Conservation (phyloP, 2,113 vertebrate species). For the Carassius gibelio region DNA sequence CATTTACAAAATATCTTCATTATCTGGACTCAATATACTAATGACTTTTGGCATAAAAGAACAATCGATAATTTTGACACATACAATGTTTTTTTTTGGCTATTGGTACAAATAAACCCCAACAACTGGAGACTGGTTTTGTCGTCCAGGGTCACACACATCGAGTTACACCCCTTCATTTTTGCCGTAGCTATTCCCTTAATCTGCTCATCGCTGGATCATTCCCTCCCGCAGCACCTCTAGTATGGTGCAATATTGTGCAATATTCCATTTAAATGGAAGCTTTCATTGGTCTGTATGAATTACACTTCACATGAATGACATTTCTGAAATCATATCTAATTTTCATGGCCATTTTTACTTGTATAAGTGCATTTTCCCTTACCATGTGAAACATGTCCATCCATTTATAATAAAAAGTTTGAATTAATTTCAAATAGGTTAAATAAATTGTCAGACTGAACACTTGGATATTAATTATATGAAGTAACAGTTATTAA, state of each 20-base stretch:
- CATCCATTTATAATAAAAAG: not conserved
- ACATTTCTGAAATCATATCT: not conserved
- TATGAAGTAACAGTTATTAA: not conserved
- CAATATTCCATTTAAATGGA: not conserved
- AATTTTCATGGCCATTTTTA: not conserved
- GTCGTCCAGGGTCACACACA: too few relatives aligned
- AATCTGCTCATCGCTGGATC: conserved; percentile 5
- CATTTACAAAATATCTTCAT: too few relatives aligned
- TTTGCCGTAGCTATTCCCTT: not conserved
- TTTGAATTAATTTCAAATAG: not conserved
- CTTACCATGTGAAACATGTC: not conserved
- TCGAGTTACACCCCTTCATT: not conserved
- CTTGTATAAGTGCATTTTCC: not conserved
- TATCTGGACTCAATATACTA: too few relatives aligned
- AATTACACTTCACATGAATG: not conserved
- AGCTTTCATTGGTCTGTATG: not conserved
- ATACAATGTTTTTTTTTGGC: too few relatives aligned
- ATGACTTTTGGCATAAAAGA: too few relatives aligned
- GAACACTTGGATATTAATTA: not conserved
- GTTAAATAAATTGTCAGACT: not conserved
- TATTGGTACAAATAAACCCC: too few relatives aligned
- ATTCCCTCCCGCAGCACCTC: not conserved
- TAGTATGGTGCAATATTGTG: not conserved
- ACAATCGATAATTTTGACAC: too few relatives aligned
- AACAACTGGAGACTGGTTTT: too few relatives aligned